Evolutionary conservation across 2,888 invertebrate species (phyloP), one percentile per base, ranked within the genome.

Genomic region (Parnassius glacialis): DNA sequence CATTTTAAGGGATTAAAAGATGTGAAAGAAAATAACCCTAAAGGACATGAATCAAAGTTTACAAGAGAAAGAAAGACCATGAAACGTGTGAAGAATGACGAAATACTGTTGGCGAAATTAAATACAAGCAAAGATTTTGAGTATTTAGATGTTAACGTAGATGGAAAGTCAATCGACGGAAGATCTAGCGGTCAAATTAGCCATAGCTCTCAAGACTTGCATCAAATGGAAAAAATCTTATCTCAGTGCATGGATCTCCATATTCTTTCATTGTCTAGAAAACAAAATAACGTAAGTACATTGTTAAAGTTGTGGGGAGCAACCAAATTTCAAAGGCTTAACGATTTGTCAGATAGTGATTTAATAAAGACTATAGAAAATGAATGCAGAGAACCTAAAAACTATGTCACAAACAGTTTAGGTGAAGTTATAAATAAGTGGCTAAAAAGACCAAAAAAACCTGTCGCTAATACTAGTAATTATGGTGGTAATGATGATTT

Each of bases 281-380:
- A 52, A 47, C 34, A 59, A 44, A 52, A 58, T 16, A 58, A 43
- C 11, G 10, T 42, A 1, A 58, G 25, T 52, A 44, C 41, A 42
- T 10, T 58, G n/a, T n/a, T 16, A 20, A 43, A 43, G 9, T n/a
- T 9, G 11, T 59, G 59, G 59, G 52, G 10, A n/a, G n/a, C n/a
- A 34, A 47, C 0, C 2, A 59, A 59, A 59, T 59, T 52, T 59
- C 2, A 41, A 10, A 52, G 13, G 16, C 45, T 52, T 34, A 45
- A 25, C 5, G 47, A 53, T 11, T 53, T 59, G 44, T 52, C 59
- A 12, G 9, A 16, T 52, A 53, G 41, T 1, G 41, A 52, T 12
- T 43, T 59, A 53, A 47, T 2, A 2, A 10, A 13, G 47, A 25
- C 34, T 11, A 41, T 53, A 10, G 10, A 59, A 10, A 13, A 52